Percentiles rank a stretch among this genome's conserved stretches.
phyloP scores from a whole-genome alignment of 2,113 vertebrate genomes.

The Sinocyclocheilus anshuiensis region DNA sequence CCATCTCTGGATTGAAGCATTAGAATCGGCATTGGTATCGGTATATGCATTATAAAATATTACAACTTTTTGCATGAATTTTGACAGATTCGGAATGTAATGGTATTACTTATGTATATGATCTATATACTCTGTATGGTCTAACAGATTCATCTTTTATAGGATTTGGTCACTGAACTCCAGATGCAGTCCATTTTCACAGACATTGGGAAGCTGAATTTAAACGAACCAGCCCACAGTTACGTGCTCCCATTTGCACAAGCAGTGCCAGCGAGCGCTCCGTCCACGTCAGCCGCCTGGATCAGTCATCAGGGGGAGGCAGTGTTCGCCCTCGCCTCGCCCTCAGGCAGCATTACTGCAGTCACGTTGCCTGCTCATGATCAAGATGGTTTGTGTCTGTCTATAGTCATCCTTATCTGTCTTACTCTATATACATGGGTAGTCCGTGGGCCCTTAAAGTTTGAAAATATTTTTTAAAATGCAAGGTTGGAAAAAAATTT shows the following conservation, averaged over 20 bases:
- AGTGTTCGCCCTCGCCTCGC: conserved; percentile 85
- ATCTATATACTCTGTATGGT: neutral
- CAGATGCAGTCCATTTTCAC: conserved; percentile 94
- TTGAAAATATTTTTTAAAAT: neutral
- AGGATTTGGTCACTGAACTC: conserved; percentile 88
- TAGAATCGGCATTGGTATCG: no score
- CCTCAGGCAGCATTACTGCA: conserved; percentile 84
- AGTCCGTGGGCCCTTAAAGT: neutral
- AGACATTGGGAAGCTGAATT: conserved; percentile 84
- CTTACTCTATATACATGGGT: neutral
- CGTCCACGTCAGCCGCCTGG: conserved; percentile 78
- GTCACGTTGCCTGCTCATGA: conserved; percentile 83
- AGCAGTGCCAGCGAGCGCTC: conserved; percentile 66
- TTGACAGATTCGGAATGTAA: neutral
- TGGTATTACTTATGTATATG: neutral
- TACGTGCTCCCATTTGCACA: conserved; percentile 78
- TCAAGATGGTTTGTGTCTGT: conserved; percentile 67
- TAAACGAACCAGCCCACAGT: conserved; percentile 81
- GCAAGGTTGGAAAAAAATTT: neutral
- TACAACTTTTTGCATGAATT: no score
- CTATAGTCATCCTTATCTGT: neutral
- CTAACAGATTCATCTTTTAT: neutral
- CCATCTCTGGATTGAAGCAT: no score
- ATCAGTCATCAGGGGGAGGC: conserved; percentile 85
- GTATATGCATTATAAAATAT: no score